These are phyloP conservation scores for Galeopterus variegatus DNA, from an alignment of 2,113 vertebrate genomes.

Conservation along the genomic window DNA sequence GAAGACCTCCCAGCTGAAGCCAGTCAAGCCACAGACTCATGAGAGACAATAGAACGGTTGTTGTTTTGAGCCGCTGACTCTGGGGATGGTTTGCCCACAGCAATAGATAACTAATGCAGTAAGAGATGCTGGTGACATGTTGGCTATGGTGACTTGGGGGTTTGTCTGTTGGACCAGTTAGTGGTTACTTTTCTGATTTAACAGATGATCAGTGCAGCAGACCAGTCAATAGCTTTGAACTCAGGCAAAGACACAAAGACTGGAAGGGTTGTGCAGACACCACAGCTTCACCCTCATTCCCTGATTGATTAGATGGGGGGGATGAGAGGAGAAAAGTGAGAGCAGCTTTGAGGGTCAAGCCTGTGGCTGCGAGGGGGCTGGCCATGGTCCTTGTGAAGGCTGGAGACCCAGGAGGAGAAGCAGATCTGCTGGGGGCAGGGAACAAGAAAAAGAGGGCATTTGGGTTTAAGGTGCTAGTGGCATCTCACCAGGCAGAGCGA, in stretches of 20 bases:
- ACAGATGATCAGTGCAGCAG: background rate
- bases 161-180: background rate
- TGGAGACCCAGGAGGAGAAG: background rate
- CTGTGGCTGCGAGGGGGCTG: background rate
- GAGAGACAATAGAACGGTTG: background rate
- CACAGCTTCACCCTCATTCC: background rate
- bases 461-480: background rate
- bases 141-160: background rate
- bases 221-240: no score
- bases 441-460: background rate
- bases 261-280: background rate
- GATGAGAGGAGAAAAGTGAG: no score
- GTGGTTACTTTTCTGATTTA: background rate
- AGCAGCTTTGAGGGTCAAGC: no score
- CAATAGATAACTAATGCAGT: accelerated
- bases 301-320: no score
- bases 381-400: background rate
- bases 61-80: background rate
- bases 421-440: background rate
- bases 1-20: background rate
- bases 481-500: background rate
- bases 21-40: background rate
- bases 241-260: background rate
- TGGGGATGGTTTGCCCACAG: background rate
- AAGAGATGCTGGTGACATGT: background rate